These are phyloP conservation scores for Noctua pronuba DNA, from an alignment of 2,888 invertebrate species.

Conservation along the genomic window DNA sequence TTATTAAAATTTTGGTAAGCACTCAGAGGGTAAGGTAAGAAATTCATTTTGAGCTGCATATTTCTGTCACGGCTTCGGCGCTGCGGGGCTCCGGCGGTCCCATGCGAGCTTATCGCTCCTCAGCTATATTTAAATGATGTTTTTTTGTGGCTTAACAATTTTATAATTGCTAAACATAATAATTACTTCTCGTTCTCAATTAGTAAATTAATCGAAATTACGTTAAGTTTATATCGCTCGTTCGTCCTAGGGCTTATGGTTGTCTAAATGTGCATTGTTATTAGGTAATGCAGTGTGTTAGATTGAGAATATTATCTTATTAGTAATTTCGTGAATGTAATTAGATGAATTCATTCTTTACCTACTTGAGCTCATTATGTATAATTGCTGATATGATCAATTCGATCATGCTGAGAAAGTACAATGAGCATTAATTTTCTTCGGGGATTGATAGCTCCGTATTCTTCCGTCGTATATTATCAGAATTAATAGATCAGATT, in stretches of 20 bases:
- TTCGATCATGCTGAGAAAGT: not conserved
- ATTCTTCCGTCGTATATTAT: not conserved
- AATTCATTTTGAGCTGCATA: no score
- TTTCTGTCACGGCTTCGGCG: no score
- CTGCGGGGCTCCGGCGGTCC: no score
- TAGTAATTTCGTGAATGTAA: slow-evolving; percentile 15
- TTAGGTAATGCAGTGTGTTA: slow-evolving; percentile 8
- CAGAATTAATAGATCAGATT: not conserved
- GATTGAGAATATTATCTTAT: slow-evolving; percentile 6
- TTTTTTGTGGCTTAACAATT: no score
- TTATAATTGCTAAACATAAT: no score
- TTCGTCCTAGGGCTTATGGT: not conserved
- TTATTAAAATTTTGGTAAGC: no score
- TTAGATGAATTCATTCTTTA: not conserved
- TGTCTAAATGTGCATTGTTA: slow-evolving; percentile 24
- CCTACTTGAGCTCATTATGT: not conserved
- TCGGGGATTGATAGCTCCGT: not conserved
- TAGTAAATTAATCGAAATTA: no score
- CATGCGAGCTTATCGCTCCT: no score
- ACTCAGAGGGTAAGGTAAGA: no score
- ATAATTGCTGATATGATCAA: not conserved
- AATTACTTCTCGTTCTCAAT: no score
- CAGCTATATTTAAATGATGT: no score
- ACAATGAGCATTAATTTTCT: not conserved
- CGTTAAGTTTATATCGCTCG: not conserved